Percentiles rank a stretch among this genome's conserved stretches.
Conservation (phyloP, 2,113 vertebrate species). For the Istiophorus platypterus region DNA sequence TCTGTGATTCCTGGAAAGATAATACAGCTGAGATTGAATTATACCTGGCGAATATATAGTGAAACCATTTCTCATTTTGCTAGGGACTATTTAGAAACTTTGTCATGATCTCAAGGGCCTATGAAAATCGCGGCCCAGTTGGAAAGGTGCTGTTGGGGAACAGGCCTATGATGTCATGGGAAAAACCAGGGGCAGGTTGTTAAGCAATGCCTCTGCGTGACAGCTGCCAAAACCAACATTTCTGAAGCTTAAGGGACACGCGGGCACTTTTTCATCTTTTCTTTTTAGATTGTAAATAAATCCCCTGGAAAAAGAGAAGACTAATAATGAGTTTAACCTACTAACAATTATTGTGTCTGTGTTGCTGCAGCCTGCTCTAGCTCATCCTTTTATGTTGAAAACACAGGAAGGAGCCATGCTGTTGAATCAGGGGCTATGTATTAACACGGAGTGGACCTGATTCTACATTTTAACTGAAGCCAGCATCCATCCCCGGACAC, state of each 20-base stretch:
- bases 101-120: neutral
- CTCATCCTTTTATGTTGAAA: too few relatives aligned
- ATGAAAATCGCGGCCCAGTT: too few relatives aligned
- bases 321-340: neutral
- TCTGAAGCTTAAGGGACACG: neutral
- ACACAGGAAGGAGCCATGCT: too few relatives aligned
- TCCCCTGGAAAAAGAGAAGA: neutral
- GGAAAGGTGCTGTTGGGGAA: constrained; percentile 19
- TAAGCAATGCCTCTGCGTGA: neutral
- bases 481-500: too few relatives aligned
- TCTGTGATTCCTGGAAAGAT: neutral
- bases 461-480: too few relatives aligned
- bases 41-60: neutral
- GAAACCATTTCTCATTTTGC: neutral
- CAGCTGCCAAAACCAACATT: neutral
- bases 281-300: neutral
- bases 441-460: neutral
- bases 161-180: constrained; percentile 26
- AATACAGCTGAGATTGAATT: neutral
- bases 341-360: neutral
- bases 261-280: neutral
- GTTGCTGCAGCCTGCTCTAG: too few relatives aligned
- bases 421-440: too few relatives aligned
- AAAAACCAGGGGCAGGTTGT: neutral
- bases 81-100: neutral